Evolutionary conservation across 1,140 invertebrate genomes (phyloP).

Genomic region (Thaumetopoea pityocampa): DNA sequence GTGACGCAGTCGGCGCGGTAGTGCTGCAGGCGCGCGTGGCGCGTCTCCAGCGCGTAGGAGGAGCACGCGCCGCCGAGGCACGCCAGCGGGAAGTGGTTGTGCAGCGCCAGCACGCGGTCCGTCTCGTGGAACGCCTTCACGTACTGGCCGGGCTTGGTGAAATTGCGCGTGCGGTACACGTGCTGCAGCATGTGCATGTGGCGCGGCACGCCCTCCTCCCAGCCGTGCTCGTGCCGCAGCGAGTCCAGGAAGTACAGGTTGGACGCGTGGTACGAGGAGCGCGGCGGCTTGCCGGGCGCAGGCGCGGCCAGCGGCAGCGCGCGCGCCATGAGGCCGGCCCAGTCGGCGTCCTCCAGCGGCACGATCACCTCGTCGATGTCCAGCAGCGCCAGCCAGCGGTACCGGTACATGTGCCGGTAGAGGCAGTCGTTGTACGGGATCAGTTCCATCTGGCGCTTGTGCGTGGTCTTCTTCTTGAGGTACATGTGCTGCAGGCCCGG

Average conservation of each 20-base stretch:
- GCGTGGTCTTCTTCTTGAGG: conserved; percentile 91
- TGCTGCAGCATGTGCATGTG: conserved; percentile 97
- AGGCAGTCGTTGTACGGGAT: conserved; percentile 98
- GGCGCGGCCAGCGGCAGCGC: conserved; percentile 84
- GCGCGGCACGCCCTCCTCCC: conserved; percentile 88
- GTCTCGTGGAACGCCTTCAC: conserved; percentile 97
- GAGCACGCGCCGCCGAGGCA: conserved; percentile 91
- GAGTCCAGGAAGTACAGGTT: conserved; percentile 97
- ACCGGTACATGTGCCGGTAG: conserved; percentile 94
- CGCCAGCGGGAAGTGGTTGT: conserved; percentile 95
- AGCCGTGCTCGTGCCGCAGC: conserved; percentile 86
- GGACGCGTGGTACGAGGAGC: conserved; percentile 91
- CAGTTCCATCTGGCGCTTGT: conserved; percentile 95
- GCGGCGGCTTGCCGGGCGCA: conserved; percentile 83
- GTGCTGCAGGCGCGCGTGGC: conserved; percentile 93
- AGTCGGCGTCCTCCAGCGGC: conserved; percentile 86
- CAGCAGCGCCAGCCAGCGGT: conserved; percentile 92
- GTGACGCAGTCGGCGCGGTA: conserved; percentile 95
- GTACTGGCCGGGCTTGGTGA: conserved; percentile 94
- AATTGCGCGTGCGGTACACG: conserved; percentile 92
- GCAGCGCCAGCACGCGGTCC: conserved; percentile 90
- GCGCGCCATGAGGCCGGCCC: conserved; percentile 87
- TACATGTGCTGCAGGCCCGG: conserved; percentile 92
- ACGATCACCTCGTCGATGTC: conserved; percentile 98
- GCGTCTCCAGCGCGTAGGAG: conserved; percentile 89